Base-by-base conservation (phyloP, 2,888 invertebrate genomes). In the Drosophila atroscutellata region DNA sequence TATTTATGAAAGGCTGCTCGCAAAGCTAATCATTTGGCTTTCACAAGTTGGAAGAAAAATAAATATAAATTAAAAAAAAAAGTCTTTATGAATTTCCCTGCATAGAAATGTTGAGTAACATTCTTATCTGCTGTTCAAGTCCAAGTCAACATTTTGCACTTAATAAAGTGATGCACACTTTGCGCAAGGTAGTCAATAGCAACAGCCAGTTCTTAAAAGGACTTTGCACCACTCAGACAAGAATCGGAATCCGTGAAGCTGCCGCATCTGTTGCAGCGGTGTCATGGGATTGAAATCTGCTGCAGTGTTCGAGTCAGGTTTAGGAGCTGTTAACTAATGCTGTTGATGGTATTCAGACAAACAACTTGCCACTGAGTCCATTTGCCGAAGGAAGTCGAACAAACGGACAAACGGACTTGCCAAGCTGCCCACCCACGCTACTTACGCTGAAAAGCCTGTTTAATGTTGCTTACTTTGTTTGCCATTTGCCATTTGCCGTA, bases 401-500 rank as follows among this genome's bases (percentile, higher is more conserved):
- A 2, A 20, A 20, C 42, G 20, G 42, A 18, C 36, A 18, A 52
- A 52, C 52, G 34, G 34, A 34, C 15, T 42, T 20, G 11, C 18
- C 4, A 36, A 20, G 52, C 3, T n/a, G 76, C 54, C 86, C 86
- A 90, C 86, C 89, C 90, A 87, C 86, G 86, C 89, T 34, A 72
- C 76, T 90, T 86, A 74, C 70, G 63, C 71, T 66, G 86, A 87
- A 83, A 79, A 75, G 80, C 79, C 79, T 89, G 86, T 83, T 79
- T 75, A 80, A 86, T 86, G 89, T 77, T 90, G 84, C 89, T 83
- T 81, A 81, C 80, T 78, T 77, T 77, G 86, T 81, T 88, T 86
- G 86, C 88, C 72, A 72, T 77, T 85, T 72, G 83, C 88, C 73
- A 72, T 77, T 86, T 72, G 75, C 75, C 50, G 61, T 52, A 49